A percentile compares a stretch with the other conserved stretches of the same genome.
phyloP scores from a whole-genome alignment of 1,140 invertebrate species.

The Drosophila kohkoa region DNA sequence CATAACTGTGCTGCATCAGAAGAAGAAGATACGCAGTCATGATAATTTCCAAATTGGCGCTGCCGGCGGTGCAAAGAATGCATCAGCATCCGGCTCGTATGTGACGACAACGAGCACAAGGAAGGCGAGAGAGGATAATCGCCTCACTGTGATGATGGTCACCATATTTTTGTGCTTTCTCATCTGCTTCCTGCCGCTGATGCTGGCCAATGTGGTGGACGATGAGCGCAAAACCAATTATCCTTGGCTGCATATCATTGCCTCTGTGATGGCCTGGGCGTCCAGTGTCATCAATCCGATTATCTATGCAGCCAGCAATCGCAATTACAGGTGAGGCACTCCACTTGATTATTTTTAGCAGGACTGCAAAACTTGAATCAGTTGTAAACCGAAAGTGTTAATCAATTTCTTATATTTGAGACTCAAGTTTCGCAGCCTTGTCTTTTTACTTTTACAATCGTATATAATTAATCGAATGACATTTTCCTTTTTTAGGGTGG shows the following conservation, averaged over 20 bases:
- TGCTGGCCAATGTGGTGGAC: constrained; percentile 94
- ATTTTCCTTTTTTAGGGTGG: constrained; percentile 56
- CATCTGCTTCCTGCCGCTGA: constrained; percentile 93
- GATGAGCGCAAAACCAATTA: constrained; percentile 88
- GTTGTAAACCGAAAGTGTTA: too few species aligned
- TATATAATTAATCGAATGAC: neutral
- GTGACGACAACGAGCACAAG: constrained; percentile 65
- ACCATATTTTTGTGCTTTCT: constrained; percentile 94
- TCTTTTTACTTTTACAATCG: neutral
- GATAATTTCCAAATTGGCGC: constrained; percentile 69
- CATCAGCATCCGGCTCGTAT: constrained; percentile 54
- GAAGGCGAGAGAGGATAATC: constrained; percentile 89
- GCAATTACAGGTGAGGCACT: constrained; percentile 87
- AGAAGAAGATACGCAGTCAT: constrained; percentile 87
- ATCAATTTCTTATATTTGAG: too few species aligned
- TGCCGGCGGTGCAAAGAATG: constrained; percentile 50
- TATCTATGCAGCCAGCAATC: constrained; percentile 94
- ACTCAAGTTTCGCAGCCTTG: neutral
- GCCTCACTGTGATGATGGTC: constrained; percentile 93
- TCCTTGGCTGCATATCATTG: constrained; percentile 91
- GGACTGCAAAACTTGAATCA: too few species aligned
- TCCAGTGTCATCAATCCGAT: constrained; percentile 94
- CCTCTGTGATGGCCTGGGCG: constrained; percentile 93
- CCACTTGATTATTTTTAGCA: neutral
- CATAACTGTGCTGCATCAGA: constrained; percentile 90